phyloP scores from a whole-genome alignment of 2,888 invertebrate species.

The Operophtera brumata region DNA sequence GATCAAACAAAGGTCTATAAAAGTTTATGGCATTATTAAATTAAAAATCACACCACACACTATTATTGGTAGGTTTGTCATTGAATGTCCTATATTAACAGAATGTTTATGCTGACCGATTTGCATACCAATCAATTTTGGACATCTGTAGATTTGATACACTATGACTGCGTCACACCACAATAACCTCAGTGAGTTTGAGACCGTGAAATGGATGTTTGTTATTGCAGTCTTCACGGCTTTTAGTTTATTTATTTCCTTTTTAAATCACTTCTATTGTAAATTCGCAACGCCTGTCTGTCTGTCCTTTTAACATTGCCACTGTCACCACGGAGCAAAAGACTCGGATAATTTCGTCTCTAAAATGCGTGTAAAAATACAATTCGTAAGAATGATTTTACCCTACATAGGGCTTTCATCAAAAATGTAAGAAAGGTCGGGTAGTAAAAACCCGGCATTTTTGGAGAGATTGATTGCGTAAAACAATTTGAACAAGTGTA shows the following conservation, averaged over 20 bases:
- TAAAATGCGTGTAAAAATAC: slow-evolving; percentile 15
- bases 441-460: not conserved
- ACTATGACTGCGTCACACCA: slow-evolving; percentile 56
- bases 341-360: slow-evolving; percentile 24
- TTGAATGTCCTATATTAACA: too few relatives aligned
- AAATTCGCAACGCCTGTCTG: slow-evolving; percentile 69
- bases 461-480: not conserved
- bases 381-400: not conserved
- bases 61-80: not conserved
- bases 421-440: not conserved
- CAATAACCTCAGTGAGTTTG: slow-evolving; percentile 57
- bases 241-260: slow-evolving; percentile 72
- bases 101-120: too few relatives aligned
- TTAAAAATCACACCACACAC: too few relatives aligned
- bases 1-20: too few relatives aligned
- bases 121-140: too few relatives aligned
- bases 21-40: too few relatives aligned
- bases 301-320: slow-evolving; percentile 50
- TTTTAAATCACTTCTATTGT: slow-evolving; percentile 74
- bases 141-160: slow-evolving; percentile 33
- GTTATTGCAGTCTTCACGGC: slow-evolving; percentile 72
- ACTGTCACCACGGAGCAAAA: slow-evolving; percentile 34
- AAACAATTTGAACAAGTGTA: too few relatives aligned
- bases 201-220: slow-evolving; percentile 75
- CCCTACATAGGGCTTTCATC: not conserved